These are phyloP conservation scores for Phengaris arion DNA, from an alignment of 2,888 invertebrate genomes.

Conservation along the genomic window DNA sequence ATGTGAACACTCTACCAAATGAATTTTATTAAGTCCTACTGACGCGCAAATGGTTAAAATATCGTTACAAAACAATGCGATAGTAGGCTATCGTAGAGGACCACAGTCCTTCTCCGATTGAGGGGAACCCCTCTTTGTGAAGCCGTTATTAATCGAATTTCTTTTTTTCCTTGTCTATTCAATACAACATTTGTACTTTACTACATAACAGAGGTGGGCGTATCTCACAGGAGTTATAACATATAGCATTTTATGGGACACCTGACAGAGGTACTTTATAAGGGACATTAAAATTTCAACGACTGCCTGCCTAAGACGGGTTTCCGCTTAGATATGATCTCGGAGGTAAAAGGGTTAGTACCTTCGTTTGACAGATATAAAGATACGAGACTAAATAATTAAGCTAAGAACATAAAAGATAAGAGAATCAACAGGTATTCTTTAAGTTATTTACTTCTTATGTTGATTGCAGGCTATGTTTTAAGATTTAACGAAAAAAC, in stretches of 20 bases:
- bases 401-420: background rate
- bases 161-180: too few relatives aligned
- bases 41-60: too few relatives aligned
- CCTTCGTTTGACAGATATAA: background rate
- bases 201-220: background rate
- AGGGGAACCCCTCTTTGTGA: too few relatives aligned
- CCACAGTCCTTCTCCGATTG: too few relatives aligned
- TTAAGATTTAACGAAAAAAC: background rate
- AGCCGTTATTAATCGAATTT: too few relatives aligned
- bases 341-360: constrained; percentile 12
- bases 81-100: too few relatives aligned
- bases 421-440: background rate
- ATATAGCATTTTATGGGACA: constrained; percentile 20
- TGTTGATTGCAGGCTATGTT: background rate
- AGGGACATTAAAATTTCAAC: constrained; percentile 25
- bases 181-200: background rate
- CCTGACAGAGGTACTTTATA: constrained; percentile 22
- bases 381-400: constrained; percentile 6
- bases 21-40: too few relatives aligned
- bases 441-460: background rate
- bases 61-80: too few relatives aligned
- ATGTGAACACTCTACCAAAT: too few relatives aligned
- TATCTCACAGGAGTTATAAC: constrained; percentile 1
- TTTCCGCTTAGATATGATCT: constrained; percentile 16
- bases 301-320: constrained; percentile 6